These are phyloP conservation scores for Drosophila kanapiae DNA, from an alignment of 1,140 invertebrate genomes.

Conservation along the genomic window DNA sequence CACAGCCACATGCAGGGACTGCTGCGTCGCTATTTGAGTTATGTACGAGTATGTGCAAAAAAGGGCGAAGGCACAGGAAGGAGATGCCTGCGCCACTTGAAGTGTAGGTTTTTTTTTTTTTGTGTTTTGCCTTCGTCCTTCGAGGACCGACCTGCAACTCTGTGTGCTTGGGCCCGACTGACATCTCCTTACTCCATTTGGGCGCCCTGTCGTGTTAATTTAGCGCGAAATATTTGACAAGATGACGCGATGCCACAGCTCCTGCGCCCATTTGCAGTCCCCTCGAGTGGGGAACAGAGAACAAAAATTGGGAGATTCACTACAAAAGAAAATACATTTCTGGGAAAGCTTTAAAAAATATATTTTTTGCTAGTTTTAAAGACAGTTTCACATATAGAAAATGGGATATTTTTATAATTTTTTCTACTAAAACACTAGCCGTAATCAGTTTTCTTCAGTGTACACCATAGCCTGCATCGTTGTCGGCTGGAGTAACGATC, in stretches of 20 bases:
- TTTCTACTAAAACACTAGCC: background rate
- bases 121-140: constrained; percentile 34
- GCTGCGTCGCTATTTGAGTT: constrained; percentile 67
- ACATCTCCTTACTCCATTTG: constrained; percentile 81
- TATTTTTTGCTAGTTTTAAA: too few relatives aligned
- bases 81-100: constrained; percentile 53
- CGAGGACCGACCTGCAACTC: constrained; percentile 50
- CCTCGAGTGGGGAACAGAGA: constrained; percentile 3
- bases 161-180: constrained; percentile 48
- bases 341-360: background rate
- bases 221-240: constrained; percentile 83
- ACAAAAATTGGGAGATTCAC: background rate
- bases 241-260: constrained; percentile 68
- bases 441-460: background rate
- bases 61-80: constrained; percentile 31
- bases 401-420: background rate
- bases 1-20: constrained; percentile 32
- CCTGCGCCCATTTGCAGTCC: constrained; percentile 16
- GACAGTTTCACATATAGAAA: background rate
- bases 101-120: constrained; percentile 39
- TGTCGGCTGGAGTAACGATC: constrained; percentile 46
- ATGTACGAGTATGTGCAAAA: constrained; percentile 56
- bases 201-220: constrained; percentile 81
- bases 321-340: background rate
- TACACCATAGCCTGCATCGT: constrained; percentile 39